Conservation (phyloP, 2,888 invertebrate genomes). For the Ectemnius continuus region DNA sequence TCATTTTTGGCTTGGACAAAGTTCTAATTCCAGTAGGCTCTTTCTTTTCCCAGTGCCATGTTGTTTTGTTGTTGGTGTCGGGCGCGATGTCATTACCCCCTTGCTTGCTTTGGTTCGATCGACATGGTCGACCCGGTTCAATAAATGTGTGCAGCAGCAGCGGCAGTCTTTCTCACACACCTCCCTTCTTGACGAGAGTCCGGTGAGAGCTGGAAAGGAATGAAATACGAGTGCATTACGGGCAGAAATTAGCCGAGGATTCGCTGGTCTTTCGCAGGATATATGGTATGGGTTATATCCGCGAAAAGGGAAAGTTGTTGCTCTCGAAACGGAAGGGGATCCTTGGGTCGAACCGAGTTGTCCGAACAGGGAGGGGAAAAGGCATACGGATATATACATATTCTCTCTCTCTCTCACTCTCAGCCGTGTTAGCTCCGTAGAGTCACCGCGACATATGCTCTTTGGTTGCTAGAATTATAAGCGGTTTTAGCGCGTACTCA, state of each 20-base stretch:
- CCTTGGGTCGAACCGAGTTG: background rate
- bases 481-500: no score
- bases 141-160: background rate
- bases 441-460: no score
- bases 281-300: background rate
- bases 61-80: background rate
- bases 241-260: background rate
- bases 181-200: background rate
- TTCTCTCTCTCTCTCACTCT: no score
- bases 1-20: no score
- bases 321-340: conserved; percentile 2
- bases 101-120: conserved; percentile 2
- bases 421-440: no score
- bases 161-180: background rate
- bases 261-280: background rate
- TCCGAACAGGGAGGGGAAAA: no score
- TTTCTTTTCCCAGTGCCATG: no score
- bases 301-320: background rate
- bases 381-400: no score
- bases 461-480: no score
- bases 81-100: background rate
- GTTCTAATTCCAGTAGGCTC: no score
- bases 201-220: background rate
- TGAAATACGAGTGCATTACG: no score
- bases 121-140: background rate